Evolutionary conservation across 2,797 vertebrate species (phyloP).

Genomic region (Acanthopagrus latus): DNA sequence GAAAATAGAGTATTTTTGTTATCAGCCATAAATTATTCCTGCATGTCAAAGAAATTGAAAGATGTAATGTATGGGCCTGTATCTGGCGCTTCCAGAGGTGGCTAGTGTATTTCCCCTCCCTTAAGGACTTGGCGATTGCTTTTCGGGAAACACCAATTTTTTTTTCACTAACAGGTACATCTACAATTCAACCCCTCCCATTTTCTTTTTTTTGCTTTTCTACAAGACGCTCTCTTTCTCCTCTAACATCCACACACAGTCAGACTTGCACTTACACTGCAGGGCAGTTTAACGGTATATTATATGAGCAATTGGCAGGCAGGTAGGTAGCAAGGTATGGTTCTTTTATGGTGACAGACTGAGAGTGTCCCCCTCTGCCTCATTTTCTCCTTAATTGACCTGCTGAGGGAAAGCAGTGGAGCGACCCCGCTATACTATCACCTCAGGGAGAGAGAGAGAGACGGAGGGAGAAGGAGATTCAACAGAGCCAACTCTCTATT

Average conservation of each 20-base stretch:
- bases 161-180: slow-evolving; percentile 33
- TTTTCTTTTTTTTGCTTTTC: slow-evolving; percentile 22
- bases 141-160: slow-evolving; percentile 48
- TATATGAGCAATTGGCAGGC: slow-evolving; percentile 71
- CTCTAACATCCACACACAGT: slow-evolving; percentile 33
- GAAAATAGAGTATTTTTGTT: slow-evolving; percentile 81
- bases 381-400: slow-evolving; percentile 82
- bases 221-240: slow-evolving; percentile 26
- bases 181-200: slow-evolving; percentile 27
- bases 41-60: slow-evolving; percentile 74
- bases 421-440: slow-evolving; percentile 51
- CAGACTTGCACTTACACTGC: slow-evolving; percentile 39
- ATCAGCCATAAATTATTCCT: slow-evolving; percentile 77
- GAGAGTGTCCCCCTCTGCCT: slow-evolving; percentile 74
- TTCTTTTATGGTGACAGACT: slow-evolving; percentile 76
- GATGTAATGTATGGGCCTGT: slow-evolving; percentile 67
- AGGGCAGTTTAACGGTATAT: slow-evolving; percentile 69
- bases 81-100: slow-evolving; percentile 52
- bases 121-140: slow-evolving; percentile 69
- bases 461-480: slow-evolving; percentile 29
- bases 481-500: slow-evolving; percentile 29
- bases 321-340: slow-evolving; percentile 63
- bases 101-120: slow-evolving; percentile 53
- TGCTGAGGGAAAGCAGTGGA: slow-evolving; percentile 65
- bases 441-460: slow-evolving; percentile 46